phyloP scores from a whole-genome alignment of 1,140 invertebrate species.

The Lethrus apterus region DNA sequence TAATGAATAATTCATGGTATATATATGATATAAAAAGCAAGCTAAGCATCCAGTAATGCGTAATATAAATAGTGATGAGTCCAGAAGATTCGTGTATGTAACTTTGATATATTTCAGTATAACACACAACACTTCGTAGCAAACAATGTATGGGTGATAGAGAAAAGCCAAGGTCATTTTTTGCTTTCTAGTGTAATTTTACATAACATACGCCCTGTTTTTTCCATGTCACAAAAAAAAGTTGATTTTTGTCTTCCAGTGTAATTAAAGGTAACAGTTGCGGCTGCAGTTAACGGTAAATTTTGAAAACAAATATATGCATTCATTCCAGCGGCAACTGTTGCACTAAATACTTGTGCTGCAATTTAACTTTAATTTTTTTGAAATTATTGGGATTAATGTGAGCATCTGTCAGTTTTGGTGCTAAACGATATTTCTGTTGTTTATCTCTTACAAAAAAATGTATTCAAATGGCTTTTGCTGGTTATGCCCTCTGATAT shows the following conservation, averaged over 20 bases:
- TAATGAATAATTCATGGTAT: too few relatives aligned
- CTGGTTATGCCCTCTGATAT: constrained; percentile 3
- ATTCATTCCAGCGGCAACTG: constrained; percentile 26
- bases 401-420: constrained; percentile 29
- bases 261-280: not conserved
- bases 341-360: constrained; percentile 29
- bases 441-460: constrained; percentile 20
- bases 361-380: constrained; percentile 34
- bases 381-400: constrained; percentile 31
- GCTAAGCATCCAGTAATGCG: too few relatives aligned
- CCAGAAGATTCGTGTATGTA: too few relatives aligned
- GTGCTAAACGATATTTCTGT: constrained; percentile 15
- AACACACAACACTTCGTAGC: too few relatives aligned
- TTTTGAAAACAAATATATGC: constrained; percentile 22
- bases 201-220: too few relatives aligned
- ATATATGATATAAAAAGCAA: too few relatives aligned
- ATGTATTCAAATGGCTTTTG: constrained; percentile 1
- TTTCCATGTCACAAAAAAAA: too few relatives aligned
- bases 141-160: too few relatives aligned
- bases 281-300: constrained; percentile 6
- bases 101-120: not conserved
- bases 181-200: too few relatives aligned
- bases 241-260: not conserved
- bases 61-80: too few relatives aligned
- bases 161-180: too few relatives aligned